A percentile compares a stretch with the other conserved stretches of the same genome.
Evolutionary conservation across 2,113 vertebrate genomes (phyloP).

Genomic region (Mus pahari): DNA sequence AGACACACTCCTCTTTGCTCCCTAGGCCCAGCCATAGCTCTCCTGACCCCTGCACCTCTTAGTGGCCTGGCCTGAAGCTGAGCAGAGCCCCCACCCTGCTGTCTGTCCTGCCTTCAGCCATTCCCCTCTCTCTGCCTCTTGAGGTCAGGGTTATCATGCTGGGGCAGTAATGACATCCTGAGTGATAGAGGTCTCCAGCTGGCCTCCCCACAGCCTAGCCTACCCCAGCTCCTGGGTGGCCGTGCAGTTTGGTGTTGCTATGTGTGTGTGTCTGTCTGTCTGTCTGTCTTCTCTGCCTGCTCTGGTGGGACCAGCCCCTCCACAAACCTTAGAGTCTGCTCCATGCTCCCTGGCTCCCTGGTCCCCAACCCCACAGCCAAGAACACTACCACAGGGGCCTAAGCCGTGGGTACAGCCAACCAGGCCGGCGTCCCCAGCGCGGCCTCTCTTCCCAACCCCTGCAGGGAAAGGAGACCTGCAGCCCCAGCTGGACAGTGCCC

Average conservation of each 20-base stretch:
- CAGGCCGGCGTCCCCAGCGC: slow-evolving; percentile 61
- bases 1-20: background rate
- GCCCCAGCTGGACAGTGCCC: slow-evolving; percentile 97
- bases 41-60: background rate
- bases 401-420: background rate
- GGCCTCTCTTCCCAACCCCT: slow-evolving; percentile 61
- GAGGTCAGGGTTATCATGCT: background rate
- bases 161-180: background rate
- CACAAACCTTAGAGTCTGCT: background rate
- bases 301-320: slow-evolving; percentile 57
- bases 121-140: background rate
- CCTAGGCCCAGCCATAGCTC: background rate
- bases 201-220: background rate
- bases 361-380: slow-evolving; percentile 15
- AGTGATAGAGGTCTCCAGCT: background rate
- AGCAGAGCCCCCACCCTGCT: background rate
- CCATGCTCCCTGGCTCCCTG: background rate
- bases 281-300: slow-evolving; percentile 60
- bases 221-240: slow-evolving; percentile 14
- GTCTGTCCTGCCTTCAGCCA: background rate
- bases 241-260: slow-evolving; percentile 51
- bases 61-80: background rate
- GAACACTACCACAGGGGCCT: background rate
- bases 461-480: slow-evolving; percentile 96
- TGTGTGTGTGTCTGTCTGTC: background rate